Base-by-base conservation (phyloP, 2,888 invertebrate species). In the Drosophila crucigera region DNA sequence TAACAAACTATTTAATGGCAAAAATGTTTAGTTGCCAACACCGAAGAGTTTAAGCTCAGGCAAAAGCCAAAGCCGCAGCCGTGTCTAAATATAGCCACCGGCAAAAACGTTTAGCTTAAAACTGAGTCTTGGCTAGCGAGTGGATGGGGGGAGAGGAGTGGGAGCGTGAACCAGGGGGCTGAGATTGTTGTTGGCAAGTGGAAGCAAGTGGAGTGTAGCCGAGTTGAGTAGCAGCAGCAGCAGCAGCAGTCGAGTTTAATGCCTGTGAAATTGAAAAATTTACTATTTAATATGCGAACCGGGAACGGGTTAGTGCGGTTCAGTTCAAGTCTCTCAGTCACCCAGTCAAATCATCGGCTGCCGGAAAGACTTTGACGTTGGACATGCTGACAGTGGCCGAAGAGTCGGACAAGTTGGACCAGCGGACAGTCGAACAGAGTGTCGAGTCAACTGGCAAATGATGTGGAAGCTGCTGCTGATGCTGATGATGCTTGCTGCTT, bases 211-310 rank as follows among this genome's bases (percentile, higher is more conserved):
- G 60, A 84, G 88, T 63, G 68, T 70, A 73, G 76, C 64, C 65
- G 61, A 69, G 83, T 59, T 64, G 54, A 66, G 72, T 67, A 69
- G 55, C 58, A 50, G 61, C 73, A 79, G 89, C 68, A 59, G 55
- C 72, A 66, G 61, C 73, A 79, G 89, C 84, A 68, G 89, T 73
- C 84, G 87, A 86, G 87, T 89, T 90, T 88, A 91, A 88, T 88
- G 87, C 89, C 90, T 91, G 91, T 90, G 91, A 88, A 88, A 88
- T 88, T 88, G 87, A 89, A 87, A 87, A 90, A 87, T 87, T 79
- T 90, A 89, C 89, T 86, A 90, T 90, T 86, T 86, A 86, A 86
- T 86, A 86, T 86, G 85, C 85, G 89, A 86, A 90, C 85, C 82
- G 84, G 70, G 80, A 78, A 80, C 81, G 81, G 54, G 77, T 68